Percentiles rank a stretch among this genome's conserved stretches.
phyloP scores from a whole-genome alignment of 2,797 vertebrate genomes.

The Choloepus didactylus region DNA sequence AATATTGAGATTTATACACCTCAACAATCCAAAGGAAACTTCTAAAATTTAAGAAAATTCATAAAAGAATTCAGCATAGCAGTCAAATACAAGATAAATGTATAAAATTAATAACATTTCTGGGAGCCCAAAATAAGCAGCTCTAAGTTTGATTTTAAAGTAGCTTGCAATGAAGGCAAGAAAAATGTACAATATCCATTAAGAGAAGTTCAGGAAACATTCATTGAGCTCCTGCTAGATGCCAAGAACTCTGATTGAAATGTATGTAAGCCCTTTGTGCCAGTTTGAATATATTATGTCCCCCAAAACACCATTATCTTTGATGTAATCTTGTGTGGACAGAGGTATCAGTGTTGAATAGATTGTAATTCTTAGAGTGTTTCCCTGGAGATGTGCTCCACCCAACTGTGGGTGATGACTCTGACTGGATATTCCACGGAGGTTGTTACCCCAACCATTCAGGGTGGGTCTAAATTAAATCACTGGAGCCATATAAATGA shows the following conservation, averaged over 20 bases:
- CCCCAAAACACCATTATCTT: too few relatives aligned
- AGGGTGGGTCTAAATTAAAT: too few relatives aligned
- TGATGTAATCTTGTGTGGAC: too few relatives aligned
- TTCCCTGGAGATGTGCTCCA: too few relatives aligned
- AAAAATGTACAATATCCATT: not conserved
- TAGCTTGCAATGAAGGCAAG: not conserved
- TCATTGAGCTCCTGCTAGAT: too few relatives aligned
- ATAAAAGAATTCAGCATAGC: not conserved
- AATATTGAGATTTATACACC: not conserved
- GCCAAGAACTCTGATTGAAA: not conserved
- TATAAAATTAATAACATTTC: not conserved
- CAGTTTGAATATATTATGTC: too few relatives aligned
- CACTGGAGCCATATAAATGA: too few relatives aligned
- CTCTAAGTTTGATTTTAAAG: not conserved
- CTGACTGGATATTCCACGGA: too few relatives aligned
- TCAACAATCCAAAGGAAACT: conserved; percentile 30
- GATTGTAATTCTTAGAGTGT: too few relatives aligned
- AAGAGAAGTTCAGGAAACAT: not conserved
- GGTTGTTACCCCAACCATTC: too few relatives aligned
- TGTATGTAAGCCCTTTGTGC: not conserved
- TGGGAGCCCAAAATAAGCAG: conserved; percentile 1
- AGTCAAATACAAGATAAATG: not conserved
- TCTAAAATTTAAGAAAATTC: not conserved
- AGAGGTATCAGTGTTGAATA: too few relatives aligned
- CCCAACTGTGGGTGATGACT: too few relatives aligned